A percentile compares a stretch with the other conserved stretches of the same genome.
These are phyloP conservation scores for Apomyelois bistriatella DNA, from an alignment of 2,888 invertebrate genomes.

Conservation along the genomic window DNA sequence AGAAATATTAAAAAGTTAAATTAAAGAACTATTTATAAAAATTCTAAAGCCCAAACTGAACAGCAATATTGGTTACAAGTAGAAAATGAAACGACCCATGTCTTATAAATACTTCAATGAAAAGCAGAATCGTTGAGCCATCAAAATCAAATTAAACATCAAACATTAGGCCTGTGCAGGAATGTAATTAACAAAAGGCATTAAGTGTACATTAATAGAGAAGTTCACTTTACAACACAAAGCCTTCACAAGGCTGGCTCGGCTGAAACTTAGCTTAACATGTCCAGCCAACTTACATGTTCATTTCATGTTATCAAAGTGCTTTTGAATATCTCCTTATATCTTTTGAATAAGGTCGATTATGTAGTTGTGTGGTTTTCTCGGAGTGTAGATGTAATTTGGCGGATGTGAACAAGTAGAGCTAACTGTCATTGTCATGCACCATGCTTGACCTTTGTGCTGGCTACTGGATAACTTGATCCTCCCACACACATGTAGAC, in stretches of 20 bases:
- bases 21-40: too few relatives aligned
- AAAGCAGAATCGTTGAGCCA: slow-evolving; percentile 25
- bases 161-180: slow-evolving; percentile 29
- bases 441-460: slow-evolving; percentile 53
- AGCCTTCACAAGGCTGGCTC: slow-evolving; percentile 49
- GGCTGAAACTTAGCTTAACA: slow-evolving; percentile 52
- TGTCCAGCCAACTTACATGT: slow-evolving; percentile 29
- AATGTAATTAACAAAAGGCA: slow-evolving; percentile 40
- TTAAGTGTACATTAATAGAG: slow-evolving; percentile 48
- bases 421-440: slow-evolving; percentile 62
- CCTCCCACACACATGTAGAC: slow-evolving; percentile 43
- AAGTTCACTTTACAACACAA: slow-evolving; percentile 42
- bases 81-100: slow-evolving; percentile 15
- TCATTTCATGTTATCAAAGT: neutral
- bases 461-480: slow-evolving; percentile 51
- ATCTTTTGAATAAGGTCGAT: slow-evolving; percentile 14
- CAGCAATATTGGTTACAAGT: neutral
- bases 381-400: slow-evolving; percentile 22
- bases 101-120: slow-evolving; percentile 14
- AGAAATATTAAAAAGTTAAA: too few relatives aligned
- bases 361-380: slow-evolving; percentile 19
- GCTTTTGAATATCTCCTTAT: slow-evolving; percentile 16
- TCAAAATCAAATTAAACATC: slow-evolving; percentile 30
- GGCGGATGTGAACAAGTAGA: slow-evolving; percentile 44
- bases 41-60: too few relatives aligned